These are phyloP conservation scores for Babyrousa celebensis DNA, from an alignment of 2,797 vertebrate species.

Conservation along the genomic window DNA sequence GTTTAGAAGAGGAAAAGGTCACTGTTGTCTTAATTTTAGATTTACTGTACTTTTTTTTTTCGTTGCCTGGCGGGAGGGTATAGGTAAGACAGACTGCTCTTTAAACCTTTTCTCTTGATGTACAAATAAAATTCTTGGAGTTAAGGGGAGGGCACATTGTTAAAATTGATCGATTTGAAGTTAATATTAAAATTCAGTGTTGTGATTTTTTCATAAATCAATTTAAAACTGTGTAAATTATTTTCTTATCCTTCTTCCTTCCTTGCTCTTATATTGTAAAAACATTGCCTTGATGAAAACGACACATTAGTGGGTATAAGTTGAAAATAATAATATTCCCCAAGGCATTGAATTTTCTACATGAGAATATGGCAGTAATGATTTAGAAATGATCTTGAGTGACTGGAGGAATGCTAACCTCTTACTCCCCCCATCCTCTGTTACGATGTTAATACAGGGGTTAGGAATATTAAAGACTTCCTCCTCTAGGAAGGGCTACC, in stretches of 20 bases:
- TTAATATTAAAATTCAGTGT: slow-evolving; percentile 57
- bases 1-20: slow-evolving; percentile 10
- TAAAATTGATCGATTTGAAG: slow-evolving; percentile 2
- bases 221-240: neutral
- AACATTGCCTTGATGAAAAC: neutral
- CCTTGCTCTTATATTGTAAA: neutral
- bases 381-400: slow-evolving; percentile 43
- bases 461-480: slow-evolving; percentile 32
- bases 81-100: neutral
- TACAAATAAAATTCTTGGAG: slow-evolving; percentile 38
- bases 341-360: neutral
- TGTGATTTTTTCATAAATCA: slow-evolving; percentile 46
- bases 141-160: neutral
- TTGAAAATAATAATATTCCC: slow-evolving; percentile 18
- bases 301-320: slow-evolving; percentile 11
- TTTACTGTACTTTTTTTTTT: neutral
- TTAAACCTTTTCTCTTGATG: slow-evolving; percentile 20
- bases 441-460: neutral
- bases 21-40: slow-evolving; percentile 35
- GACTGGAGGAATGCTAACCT: neutral
- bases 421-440: neutral
- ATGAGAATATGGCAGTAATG: neutral
- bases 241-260: neutral
- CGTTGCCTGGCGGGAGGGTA: neutral
- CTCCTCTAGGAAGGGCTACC: slow-evolving; percentile 28